phyloP scores from a whole-genome alignment of 2,113 vertebrate species.

The Carlito syrichta region DNA sequence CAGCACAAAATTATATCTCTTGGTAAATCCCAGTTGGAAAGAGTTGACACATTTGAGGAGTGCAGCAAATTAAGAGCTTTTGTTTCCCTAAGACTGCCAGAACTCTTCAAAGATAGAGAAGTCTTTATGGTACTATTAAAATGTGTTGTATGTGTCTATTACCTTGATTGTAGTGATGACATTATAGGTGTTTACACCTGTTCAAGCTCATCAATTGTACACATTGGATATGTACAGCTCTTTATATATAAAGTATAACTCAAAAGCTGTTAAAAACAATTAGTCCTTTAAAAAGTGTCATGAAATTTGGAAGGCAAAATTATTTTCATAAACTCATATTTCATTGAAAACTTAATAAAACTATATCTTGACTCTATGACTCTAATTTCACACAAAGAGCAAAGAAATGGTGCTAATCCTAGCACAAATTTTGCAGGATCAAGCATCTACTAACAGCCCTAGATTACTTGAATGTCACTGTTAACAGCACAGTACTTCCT shows the following conservation, averaged over 20 bases:
- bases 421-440: neutral
- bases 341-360: neutral
- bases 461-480: neutral
- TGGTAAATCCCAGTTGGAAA: neutral
- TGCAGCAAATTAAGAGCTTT: neutral
- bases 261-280: neutral
- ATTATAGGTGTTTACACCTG: neutral
- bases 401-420: neutral
- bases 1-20: neutral
- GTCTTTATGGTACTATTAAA: neutral
- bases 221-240: neutral
- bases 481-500: neutral
- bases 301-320: neutral
- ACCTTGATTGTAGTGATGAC: neutral
- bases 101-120: neutral
- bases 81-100: neutral
- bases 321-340: neutral
- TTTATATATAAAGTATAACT: neutral
- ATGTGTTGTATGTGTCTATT: neutral
- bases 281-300: neutral
- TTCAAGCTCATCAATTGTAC: neutral
- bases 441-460: neutral
- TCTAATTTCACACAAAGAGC: neutral
- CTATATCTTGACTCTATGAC: neutral
- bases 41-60: neutral